phyloP scores from a whole-genome alignment of 2,888 invertebrate genomes.

The Dilophus febrilis region DNA sequence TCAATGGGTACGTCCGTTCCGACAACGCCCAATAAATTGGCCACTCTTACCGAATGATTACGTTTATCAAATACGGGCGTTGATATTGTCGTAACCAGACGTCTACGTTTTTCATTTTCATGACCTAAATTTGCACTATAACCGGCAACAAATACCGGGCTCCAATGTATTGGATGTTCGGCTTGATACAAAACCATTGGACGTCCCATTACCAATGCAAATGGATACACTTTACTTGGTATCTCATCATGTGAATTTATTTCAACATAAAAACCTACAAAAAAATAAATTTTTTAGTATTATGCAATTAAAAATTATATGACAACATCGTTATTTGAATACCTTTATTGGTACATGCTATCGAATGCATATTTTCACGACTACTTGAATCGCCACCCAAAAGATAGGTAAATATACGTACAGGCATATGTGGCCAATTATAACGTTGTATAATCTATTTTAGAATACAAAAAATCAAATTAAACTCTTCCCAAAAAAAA shows the following conservation, averaged over 20 bases:
- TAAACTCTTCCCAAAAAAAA: background rate
- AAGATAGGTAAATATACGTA: constrained; percentile 90
- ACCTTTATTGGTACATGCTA: constrained; percentile 96
- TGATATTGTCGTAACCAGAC: constrained; percentile 83
- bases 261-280: constrained; percentile 53
- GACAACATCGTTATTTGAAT: constrained; percentile 12
- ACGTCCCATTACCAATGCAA: constrained; percentile 85
- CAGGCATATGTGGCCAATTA: constrained; percentile 88
- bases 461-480: background rate
- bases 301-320: background rate
- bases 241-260: constrained; percentile 56
- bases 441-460: constrained; percentile 53
- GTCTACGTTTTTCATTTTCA: constrained; percentile 40
- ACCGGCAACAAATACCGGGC: constrained; percentile 74
- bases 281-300: background rate
- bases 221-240: constrained; percentile 21
- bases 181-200: constrained; percentile 91
- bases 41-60: constrained; percentile 74
- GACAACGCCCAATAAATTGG: constrained; percentile 88
- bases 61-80: constrained; percentile 89
- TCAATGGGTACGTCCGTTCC: constrained; percentile 94
- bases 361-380: constrained; percentile 70
- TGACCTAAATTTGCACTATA: constrained; percentile 40
- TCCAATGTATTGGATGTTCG: constrained; percentile 89
- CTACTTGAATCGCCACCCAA: constrained; percentile 86